These are phyloP conservation scores for Cryptomyrus ogoouensis DNA, from an alignment of 2,113 vertebrate species.

Conservation along the genomic window DNA sequence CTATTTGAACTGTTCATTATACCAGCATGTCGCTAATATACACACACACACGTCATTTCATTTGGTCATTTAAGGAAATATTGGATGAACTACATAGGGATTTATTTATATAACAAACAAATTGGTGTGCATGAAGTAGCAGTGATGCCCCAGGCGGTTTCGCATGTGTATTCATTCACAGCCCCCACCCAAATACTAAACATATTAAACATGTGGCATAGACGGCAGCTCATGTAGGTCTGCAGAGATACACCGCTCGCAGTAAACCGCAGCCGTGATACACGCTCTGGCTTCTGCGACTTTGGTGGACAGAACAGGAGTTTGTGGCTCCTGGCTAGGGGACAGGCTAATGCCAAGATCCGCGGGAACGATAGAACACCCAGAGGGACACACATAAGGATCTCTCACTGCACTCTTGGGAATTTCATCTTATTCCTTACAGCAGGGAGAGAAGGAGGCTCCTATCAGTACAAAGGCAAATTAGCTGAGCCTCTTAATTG, in stretches of 20 bases:
- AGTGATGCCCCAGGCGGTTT: not conserved
- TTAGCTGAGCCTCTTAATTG: constrained; percentile 20
- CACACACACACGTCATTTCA: not conserved
- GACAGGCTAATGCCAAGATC: not conserved
- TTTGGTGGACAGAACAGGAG: not conserved
- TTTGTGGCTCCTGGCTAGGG: not conserved
- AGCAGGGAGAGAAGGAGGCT: not conserved
- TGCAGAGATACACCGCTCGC: not conserved
- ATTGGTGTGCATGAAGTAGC: not conserved
- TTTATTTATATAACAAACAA: not conserved
- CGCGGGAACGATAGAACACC: not conserved
- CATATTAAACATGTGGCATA: not conserved
- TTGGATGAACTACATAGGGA: not conserved
- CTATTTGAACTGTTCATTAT: not conserved
- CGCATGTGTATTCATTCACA: not conserved
- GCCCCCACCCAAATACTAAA: not conserved
- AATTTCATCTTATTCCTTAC: not conserved
- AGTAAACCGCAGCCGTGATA: not conserved
- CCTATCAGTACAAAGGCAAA: not conserved
- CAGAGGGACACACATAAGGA: not conserved
- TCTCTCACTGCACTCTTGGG: not conserved
- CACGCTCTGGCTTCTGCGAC: not conserved
- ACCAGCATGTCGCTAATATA: not conserved
- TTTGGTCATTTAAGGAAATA: not conserved
- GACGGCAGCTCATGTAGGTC: not conserved